phyloP scores from a whole-genome alignment of 2,113 vertebrate genomes.

The Onychostoma macrolepis region DNA sequence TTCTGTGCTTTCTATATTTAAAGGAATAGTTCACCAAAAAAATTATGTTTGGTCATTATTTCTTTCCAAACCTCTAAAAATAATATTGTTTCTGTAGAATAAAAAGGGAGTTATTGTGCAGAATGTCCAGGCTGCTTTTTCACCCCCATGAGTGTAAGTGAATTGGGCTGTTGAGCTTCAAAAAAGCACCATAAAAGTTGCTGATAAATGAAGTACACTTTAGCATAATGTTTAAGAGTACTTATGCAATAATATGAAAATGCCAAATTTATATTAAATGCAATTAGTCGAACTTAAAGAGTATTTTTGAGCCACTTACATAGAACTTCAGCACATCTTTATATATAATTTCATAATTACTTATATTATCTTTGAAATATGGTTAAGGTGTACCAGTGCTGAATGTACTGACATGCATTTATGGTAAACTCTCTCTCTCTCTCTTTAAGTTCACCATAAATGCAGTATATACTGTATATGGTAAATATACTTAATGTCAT shows the following conservation, averaged over 20 bases:
- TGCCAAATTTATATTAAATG: no score
- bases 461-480: no score
- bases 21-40: neutral
- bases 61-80: neutral
- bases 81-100: neutral
- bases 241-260: neutral
- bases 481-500: no score
- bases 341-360: no score
- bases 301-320: no score
- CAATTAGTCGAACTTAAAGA: no score
- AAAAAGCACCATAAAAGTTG: neutral
- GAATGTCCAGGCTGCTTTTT: neutral
- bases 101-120: neutral
- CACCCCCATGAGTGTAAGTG: neutral
- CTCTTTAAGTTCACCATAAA: no score
- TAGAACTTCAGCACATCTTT: no score
- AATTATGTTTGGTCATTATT: neutral
- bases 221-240: neutral
- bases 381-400: no score
- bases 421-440: no score
- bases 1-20: no score
- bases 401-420: no score
- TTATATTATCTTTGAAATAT: neutral
- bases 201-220: neutral
- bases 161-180: neutral